Base-by-base conservation (phyloP, 2,888 invertebrate genomes). In the Cynaeus angustus region DNA sequence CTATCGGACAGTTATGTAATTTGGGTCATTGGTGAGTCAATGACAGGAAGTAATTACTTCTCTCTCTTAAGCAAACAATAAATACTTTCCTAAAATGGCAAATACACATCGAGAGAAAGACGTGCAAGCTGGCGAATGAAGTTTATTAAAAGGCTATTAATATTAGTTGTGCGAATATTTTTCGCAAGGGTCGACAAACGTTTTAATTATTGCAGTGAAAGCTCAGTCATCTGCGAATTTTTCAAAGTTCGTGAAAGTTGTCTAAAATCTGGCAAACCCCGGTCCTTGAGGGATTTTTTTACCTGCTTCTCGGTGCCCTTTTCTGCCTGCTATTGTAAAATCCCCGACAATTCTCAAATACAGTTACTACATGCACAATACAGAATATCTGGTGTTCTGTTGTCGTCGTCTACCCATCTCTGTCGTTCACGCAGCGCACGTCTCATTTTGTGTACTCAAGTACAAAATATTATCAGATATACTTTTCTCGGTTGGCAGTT, bases 391-490 rank as follows among this genome's bases (percentile, higher is more conserved):
- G 46, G 56, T 66, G 37, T 55, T 30, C 28, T 38, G 43, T 48
- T 37, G 58, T 58, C 38, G 59, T 33, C 45, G 66, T 52, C 16
- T 14, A 10, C 6, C 65, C 26, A 37, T 62, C 61, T 62, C 38
- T 8, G 43, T 68, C 41, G 53, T 6, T 6, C 41, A 13, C 41
- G n/a, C 10, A 41, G 41, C 41, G 13, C 13, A 12, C 41, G 41
- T 41, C 13, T n/a, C 41, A 41, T 41, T 41, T 41, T 41, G 41
- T 41, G 41, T 41, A 12, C 65, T 72, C 73, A 75, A 75, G 74
- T 71, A 76, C 71, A 73, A 74, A 59, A 71, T 73, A 71, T 76
- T 77, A 78, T 78, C 77, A 74, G 76, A 74, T 76, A 73, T 70
- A 69, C 72, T 74, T 75, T 74, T 73, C 72, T 66, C 73, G 70